Conservation (phyloP, 1,140 invertebrate genomes). For the Mya arenaria region DNA sequence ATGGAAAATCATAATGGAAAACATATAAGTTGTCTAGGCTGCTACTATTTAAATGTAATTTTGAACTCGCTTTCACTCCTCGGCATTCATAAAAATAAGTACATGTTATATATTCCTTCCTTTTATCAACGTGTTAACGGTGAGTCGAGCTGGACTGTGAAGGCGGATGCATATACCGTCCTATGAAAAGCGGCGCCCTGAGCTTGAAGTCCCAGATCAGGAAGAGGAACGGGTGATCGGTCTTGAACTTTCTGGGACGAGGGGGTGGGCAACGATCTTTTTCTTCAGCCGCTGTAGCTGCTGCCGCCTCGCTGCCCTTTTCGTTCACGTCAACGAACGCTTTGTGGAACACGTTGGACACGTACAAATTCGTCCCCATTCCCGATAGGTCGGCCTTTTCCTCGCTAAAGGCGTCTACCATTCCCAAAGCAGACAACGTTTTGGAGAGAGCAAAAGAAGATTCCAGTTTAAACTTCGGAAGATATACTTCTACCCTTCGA, state of each 20-base stretch:
- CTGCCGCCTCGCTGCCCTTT: conserved; percentile 68
- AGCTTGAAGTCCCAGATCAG: conserved; percentile 85
- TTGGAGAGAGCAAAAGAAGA: conserved; percentile 83
- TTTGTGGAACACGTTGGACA: conserved; percentile 80
- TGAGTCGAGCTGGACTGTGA: too few relatives aligned
- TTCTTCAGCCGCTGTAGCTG: conserved; percentile 55
- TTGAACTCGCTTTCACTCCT: too few relatives aligned
- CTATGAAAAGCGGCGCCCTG: conserved; percentile 86
- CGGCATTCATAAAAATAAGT: too few relatives aligned
- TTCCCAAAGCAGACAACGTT: conserved; percentile 80
- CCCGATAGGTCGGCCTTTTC: conserved; percentile 69
- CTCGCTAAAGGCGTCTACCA: conserved; percentile 77
- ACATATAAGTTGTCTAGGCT: too few relatives aligned
- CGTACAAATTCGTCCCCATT: conserved; percentile 49
- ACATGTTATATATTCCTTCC: too few relatives aligned
- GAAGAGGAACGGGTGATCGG: conserved; percentile 88
- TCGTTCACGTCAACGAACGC: conserved; percentile 83
- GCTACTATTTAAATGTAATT: too few relatives aligned
- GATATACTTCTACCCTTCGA: conserved; percentile 60
- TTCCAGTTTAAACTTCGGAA: conserved; percentile 87
- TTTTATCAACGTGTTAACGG: too few relatives aligned
- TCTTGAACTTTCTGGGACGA: conserved; percentile 85
- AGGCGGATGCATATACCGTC: conserved; percentile 73
- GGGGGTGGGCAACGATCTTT: background rate
- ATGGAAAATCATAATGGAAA: too few relatives aligned